These are phyloP conservation scores for Pycnonotus jocosus DNA, from an alignment of 2,113 vertebrate species.

Conservation along the genomic window DNA sequence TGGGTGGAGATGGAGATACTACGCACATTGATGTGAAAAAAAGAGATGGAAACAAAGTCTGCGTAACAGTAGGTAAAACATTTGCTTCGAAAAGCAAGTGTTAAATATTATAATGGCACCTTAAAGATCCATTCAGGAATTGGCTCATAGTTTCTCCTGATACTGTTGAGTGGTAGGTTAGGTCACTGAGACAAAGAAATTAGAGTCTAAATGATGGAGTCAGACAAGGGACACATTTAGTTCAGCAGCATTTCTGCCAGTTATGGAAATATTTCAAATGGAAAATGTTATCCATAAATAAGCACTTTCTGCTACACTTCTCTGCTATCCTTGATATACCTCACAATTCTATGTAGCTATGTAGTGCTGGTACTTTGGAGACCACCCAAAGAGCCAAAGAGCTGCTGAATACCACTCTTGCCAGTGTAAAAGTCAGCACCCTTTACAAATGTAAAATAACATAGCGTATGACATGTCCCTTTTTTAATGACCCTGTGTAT, in stretches of 20 bases:
- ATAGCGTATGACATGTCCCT: background rate
- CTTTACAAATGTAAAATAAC: background rate
- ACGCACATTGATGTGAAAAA: background rate
- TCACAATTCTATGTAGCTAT: background rate
- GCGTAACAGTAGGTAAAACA: background rate
- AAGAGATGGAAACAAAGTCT: background rate
- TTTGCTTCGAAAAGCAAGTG: background rate
- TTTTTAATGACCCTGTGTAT: background rate
- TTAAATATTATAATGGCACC: background rate
- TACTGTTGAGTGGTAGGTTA: background rate
- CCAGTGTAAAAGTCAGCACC: background rate
- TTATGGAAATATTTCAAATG: background rate
- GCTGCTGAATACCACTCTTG: background rate
- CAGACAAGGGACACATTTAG: background rate
- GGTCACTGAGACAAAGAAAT: background rate
- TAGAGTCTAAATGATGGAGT: background rate
- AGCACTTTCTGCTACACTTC: background rate
- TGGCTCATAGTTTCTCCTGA: background rate
- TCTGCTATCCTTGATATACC: background rate
- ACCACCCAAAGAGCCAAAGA: background rate
- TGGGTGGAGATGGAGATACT: background rate
- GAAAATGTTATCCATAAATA: background rate
- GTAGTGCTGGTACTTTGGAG: background rate
- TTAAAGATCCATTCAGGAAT: conserved; percentile 13
- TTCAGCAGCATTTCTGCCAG: background rate